Base-by-base conservation (phyloP, 2,888 invertebrate species). In the Pammene aurita region DNA sequence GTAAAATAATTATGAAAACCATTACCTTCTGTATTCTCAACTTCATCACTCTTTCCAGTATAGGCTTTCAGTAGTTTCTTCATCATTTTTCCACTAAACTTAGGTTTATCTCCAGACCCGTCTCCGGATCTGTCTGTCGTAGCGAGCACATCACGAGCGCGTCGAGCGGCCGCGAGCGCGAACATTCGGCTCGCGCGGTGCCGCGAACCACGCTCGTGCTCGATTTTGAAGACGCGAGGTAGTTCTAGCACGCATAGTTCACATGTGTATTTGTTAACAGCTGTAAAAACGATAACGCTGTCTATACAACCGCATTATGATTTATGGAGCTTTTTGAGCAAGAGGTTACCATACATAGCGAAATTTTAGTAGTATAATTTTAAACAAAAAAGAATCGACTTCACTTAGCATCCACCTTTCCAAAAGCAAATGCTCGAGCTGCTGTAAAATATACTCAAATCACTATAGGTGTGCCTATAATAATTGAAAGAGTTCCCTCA, bases 51-150 rank as follows among this genome's bases (percentile, higher is more conserved):
- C 11, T 26, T 26, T 26, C 50, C 48, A 7, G 11, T 35, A 38
- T 61, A 61, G 4, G 13, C 16, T 18, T 61, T 61, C 9, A 61
- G 35, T n/a, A 61, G 38, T 5, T 61, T 61, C 13, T 13, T 50
- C 61, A 61, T 61, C 61, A 61, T 61, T 61, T 61, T 50, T 7
- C 50, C 50, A 9, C 16, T 50, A 18, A 61, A 50, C 38, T 38
- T 50, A 5, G 9, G 34, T 7, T n/a, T n/a, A 38, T 38, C 38
- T 1, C 16, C 13, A 5, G 56, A 16, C 2, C n/a, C 26, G 5
- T 58, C 57, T 9, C 10, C 50, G 13, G 42, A 13, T 14, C 5
- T 18, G 16, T 42, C 38, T 5, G 41, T 9, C 6, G 34, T 7
- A 9, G 48, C 7, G 38, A 61, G 2, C 11, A 5, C 4, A 34